These are phyloP conservation scores for Drosophila algonquin DNA, from an alignment of 2,888 invertebrate species.

Conservation along the genomic window DNA sequence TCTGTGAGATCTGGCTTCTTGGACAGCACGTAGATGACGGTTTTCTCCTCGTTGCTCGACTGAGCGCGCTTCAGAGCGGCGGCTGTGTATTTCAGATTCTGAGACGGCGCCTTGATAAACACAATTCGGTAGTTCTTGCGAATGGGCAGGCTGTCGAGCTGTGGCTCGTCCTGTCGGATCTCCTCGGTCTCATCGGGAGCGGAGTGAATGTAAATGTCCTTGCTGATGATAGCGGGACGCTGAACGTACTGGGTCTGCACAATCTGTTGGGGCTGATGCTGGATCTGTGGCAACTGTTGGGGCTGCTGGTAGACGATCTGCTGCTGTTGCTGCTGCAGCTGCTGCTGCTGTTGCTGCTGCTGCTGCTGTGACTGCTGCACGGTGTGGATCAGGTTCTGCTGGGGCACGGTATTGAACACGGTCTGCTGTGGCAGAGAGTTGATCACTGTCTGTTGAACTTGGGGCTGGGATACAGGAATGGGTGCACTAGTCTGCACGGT, in stretches of 20 bases:
- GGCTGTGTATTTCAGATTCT: slow-evolving; percentile 83
- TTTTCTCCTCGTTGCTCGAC: slow-evolving; percentile 82
- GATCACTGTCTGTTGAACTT: slow-evolving; percentile 8
- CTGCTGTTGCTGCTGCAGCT: slow-evolving; percentile 36
- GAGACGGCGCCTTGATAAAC: slow-evolving; percentile 83
- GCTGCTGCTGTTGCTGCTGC: slow-evolving; percentile 32
- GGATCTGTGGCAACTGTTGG: slow-evolving; percentile 29
- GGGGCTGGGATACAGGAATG: slow-evolving; percentile 13
- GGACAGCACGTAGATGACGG: slow-evolving; percentile 83
- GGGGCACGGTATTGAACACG: slow-evolving; percentile 33
- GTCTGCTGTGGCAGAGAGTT: slow-evolving; percentile 20
- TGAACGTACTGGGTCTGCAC: slow-evolving; percentile 64
- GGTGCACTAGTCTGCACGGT: slow-evolving; percentile 22
- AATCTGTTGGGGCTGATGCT: slow-evolving; percentile 54
- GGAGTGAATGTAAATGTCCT: slow-evolving; percentile 82
- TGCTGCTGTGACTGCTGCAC: slow-evolving; percentile 33
- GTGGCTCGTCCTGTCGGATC: slow-evolving; percentile 40
- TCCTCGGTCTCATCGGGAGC: slow-evolving; percentile 82
- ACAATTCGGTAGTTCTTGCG: slow-evolving; percentile 83
- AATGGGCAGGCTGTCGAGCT: slow-evolving; percentile 69
- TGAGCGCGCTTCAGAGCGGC: slow-evolving; percentile 80
- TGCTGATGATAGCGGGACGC: slow-evolving; percentile 78
- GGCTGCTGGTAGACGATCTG: slow-evolving; percentile 31
- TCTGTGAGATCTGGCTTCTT: slow-evolving; percentile 82
- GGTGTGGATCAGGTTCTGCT: slow-evolving; percentile 7